Conservation (phyloP, 2,888 invertebrate species). For the Chloroclysta siterata region DNA sequence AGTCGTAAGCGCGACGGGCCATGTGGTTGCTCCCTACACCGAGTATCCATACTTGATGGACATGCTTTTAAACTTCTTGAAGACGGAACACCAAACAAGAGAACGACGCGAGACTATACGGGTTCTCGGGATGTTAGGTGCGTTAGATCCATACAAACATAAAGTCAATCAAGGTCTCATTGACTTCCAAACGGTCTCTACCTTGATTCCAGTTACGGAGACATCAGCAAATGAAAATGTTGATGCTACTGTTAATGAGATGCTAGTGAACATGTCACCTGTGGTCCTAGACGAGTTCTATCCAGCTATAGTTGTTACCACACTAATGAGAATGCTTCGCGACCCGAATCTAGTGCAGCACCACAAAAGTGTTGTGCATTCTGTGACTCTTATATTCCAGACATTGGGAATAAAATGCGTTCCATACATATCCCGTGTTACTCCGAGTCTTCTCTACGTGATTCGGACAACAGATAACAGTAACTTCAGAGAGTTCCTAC, state of each 20-base stretch:
- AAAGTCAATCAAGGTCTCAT: slow-evolving; percentile 97
- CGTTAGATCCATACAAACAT: slow-evolving; percentile 98
- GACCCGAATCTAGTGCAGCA: slow-evolving; percentile 96
- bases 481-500: slow-evolving; percentile 95
- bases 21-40: slow-evolving; percentile 97
- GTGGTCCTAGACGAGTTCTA: slow-evolving; percentile 97
- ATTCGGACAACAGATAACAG: slow-evolving; percentile 92
- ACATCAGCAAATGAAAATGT: slow-evolving; percentile 86
- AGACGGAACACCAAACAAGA: slow-evolving; percentile 95
- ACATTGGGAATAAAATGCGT: slow-evolving; percentile 97
- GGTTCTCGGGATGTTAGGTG: slow-evolving; percentile 97
- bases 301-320: slow-evolving; percentile 97
- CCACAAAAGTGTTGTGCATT: slow-evolving; percentile 97
- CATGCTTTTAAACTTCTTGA: slow-evolving; percentile 95
- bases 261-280: slow-evolving; percentile 97
- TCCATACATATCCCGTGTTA: slow-evolving; percentile 95
- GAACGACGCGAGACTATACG: slow-evolving; percentile 96
- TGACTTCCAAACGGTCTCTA: slow-evolving; percentile 92
- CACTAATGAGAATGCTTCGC: slow-evolving; percentile 96
- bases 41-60: slow-evolving; percentile 97
- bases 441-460: slow-evolving; percentile 94
- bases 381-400: slow-evolving; percentile 98
- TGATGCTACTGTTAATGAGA: slow-evolving; percentile 92
- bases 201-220: slow-evolving; percentile 90
- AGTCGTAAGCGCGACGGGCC: slow-evolving; percentile 97